Evolutionary conservation across 1,140 invertebrate genomes (phyloP), one percentile per base, ranked within the genome.

Genomic region (Anthonomus grandis): DNA sequence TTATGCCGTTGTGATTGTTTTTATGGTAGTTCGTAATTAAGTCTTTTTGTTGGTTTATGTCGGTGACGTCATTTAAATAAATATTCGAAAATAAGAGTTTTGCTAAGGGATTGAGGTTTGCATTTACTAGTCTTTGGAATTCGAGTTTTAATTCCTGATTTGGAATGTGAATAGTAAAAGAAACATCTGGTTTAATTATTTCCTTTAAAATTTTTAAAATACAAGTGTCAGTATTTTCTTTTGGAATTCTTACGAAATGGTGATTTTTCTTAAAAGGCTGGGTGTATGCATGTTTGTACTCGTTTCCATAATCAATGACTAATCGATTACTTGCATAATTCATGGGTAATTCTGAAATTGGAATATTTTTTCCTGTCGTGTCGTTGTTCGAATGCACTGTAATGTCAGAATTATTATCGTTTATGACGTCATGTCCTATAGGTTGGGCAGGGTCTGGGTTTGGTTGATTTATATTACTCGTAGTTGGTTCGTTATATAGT

Each of bases 151-250:
- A 36, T 54, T 54, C 39, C 12, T 42, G 1, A 22, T 52, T 6
- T 17, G 36, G 36, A 12, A 52, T 52, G n/a, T 13, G 42, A 25
- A 52, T 52, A 4, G 50, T 52, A 44, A 52, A 52, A 4, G 38
- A 12, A 6, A 41, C 4, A 19, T 42, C 21, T 4, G 50, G 50
- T 42, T 23, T 52, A 17, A 53, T 53, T 15, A 52, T 39, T 48
- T n/a, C n/a, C n/a, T n/a, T n/a, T n/a, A n/a, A n/a, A n/a, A 18
- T 5, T 48, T 48, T 48, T 9, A 31, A 9, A 6, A 31, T n/a
- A 17, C 34, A 17, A 9, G 27, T 19, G 3, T 4, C 3, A 18
- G 4, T 23, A 15, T 46, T 36, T 9, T 37, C 21, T 48, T 10
- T 12, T 4, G 10, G 34, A 17, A 48, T 48, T 31, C 23, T 10